Conservation (phyloP, 2,797 vertebrate species). For the Paguma larvata region DNA sequence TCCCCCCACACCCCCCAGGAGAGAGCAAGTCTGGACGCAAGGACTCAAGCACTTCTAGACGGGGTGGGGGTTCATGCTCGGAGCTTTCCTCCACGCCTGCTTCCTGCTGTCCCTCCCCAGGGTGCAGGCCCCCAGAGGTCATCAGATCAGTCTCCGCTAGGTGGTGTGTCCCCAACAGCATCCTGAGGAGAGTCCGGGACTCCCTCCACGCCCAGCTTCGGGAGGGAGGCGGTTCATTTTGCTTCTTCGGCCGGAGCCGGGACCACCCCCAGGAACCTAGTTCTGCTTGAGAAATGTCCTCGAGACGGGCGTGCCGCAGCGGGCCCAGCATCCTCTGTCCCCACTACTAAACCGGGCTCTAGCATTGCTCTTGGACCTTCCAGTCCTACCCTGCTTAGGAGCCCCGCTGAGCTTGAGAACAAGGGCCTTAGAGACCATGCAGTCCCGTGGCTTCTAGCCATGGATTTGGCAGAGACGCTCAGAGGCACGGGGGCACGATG, state of each 20-base stretch:
- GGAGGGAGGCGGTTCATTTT: rapidly evolving
- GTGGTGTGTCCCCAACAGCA: background rate
- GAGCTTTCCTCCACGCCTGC: background rate
- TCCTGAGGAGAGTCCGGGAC: background rate
- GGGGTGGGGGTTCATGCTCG: rapidly evolving
- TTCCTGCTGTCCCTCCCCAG: background rate
- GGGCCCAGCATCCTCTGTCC: background rate
- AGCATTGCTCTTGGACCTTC: background rate
- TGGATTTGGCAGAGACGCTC: background rate
- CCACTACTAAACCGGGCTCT: background rate
- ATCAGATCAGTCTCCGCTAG: background rate
- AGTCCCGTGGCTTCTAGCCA: background rate
- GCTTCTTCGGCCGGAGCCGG: background rate
- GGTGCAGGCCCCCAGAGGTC: background rate
- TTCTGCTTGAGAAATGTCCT: background rate
- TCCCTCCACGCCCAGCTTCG: background rate
- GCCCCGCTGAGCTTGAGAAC: background rate
- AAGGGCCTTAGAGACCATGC: background rate
- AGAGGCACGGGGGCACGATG: background rate
- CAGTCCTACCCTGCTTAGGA: background rate
- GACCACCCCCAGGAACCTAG: background rate
- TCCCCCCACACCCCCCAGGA: background rate
- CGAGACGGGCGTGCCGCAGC: background rate
- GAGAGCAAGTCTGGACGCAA: background rate
- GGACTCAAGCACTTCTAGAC: background rate